Conservation (phyloP, 1,140 invertebrate species). For the Drosophila leontia region DNA sequence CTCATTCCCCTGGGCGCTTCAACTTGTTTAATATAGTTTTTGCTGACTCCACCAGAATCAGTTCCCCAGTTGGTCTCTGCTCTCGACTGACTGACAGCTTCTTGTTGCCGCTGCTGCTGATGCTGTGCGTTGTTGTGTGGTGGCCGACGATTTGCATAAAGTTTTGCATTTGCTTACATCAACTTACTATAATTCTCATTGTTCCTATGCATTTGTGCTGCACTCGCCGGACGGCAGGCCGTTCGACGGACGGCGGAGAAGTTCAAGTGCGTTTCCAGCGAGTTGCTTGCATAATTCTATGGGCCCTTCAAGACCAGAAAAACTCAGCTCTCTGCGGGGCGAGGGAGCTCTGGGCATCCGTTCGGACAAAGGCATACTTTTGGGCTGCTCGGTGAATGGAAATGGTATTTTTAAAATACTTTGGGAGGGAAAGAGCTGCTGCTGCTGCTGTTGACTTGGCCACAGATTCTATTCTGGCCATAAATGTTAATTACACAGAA, state of each 20-base stretch:
- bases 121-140: constrained; percentile 40
- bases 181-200: constrained; percentile 75
- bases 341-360: not conserved
- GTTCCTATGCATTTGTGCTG: constrained; percentile 80
- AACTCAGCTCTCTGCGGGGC: constrained; percentile 8
- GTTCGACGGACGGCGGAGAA: constrained; percentile 59
- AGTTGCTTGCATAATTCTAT: constrained; percentile 62
- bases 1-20: not conserved
- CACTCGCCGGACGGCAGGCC: constrained; percentile 51
- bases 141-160: constrained; percentile 61
- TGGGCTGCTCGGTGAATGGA: constrained; percentile 11
- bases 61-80: constrained; percentile 34
- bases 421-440: constrained; percentile 1
- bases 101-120: constrained; percentile 36
- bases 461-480: constrained; percentile 33
- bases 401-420: constrained; percentile 47
- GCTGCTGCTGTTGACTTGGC: constrained; percentile 15
- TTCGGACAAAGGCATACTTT: constrained; percentile 58
- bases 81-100: constrained; percentile 54
- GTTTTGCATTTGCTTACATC: constrained; percentile 60
- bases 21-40: constrained; percentile 54
- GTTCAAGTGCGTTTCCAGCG: constrained; percentile 76
- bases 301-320: constrained; percentile 50
- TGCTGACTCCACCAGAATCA: constrained; percentile 17
- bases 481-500: constrained; percentile 76